phyloP scores from a whole-genome alignment of 2,797 vertebrate species.

The Rousettus madagascariensis region DNA sequence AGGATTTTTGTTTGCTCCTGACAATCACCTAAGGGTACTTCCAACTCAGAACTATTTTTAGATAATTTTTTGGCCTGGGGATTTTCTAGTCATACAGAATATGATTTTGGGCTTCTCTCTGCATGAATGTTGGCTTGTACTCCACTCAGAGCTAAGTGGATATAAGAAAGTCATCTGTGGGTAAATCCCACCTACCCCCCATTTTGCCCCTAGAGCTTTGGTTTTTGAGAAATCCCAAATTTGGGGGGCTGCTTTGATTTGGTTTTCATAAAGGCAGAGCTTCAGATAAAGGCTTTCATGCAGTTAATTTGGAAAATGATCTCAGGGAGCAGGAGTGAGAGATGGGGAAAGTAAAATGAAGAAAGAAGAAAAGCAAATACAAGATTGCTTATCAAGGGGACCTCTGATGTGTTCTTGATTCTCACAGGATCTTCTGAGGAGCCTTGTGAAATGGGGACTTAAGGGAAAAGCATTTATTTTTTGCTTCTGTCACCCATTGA shows the following conservation, averaged over 20 bases:
- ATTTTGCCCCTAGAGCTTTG: neutral
- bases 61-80: neutral
- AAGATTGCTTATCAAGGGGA: neutral
- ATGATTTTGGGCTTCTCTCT: neutral
- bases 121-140: neutral
- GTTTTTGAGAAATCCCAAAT: neutral
- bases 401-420: neutral
- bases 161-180: neutral
- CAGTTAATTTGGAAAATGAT: neutral
- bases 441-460: neutral
- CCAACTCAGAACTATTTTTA: neutral
- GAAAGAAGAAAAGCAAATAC: neutral
- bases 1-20: constrained; percentile 10
- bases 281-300: neutral
- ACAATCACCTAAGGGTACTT: neutral
- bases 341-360: neutral
- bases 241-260: neutral
- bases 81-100: neutral
- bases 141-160: neutral
- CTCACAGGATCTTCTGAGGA: neutral
- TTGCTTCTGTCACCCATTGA: neutral
- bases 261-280: neutral
- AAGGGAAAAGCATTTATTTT: neutral
- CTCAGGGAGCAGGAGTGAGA: neutral
- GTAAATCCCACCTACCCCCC: neutral